Conservation (phyloP, 1,140 invertebrate genomes). For the Psilanteris sp. region DNA sequence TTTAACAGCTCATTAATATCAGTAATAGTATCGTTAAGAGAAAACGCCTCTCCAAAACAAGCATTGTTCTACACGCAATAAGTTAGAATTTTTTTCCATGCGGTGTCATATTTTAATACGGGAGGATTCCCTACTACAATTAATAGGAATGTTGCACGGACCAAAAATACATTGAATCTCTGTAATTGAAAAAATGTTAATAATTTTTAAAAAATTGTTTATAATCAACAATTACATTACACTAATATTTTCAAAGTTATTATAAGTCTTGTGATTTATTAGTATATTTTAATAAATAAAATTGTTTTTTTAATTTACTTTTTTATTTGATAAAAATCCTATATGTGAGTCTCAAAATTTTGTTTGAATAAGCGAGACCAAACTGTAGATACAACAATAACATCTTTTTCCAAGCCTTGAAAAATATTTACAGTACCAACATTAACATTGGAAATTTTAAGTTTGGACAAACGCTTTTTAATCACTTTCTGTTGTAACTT, state of each 20-base stretch:
- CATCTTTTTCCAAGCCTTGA: conserved; percentile 90
- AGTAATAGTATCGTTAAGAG: conserved; percentile 19
- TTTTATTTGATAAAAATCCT: conserved; percentile 86
- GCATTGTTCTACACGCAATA: conserved; percentile 75
- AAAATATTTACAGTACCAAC: conserved; percentile 93
- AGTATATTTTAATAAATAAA: too few species aligned
- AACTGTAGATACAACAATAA: conserved; percentile 91
- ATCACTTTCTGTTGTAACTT: conserved; percentile 83
- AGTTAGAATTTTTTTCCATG: conserved; percentile 82
- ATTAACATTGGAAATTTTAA: conserved; percentile 61
- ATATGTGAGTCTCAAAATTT: conserved; percentile 81
- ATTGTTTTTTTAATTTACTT: too few species aligned
- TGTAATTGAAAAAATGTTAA: too few species aligned
- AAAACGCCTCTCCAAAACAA: conserved; percentile 44
- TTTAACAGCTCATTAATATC: too few species aligned
- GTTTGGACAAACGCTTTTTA: conserved; percentile 75
- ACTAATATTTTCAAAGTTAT: too few species aligned
- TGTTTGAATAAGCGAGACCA: conserved; percentile 80
- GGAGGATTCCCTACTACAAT: conserved; percentile 90
- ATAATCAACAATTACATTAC: too few species aligned
- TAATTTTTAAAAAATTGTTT: too few species aligned
- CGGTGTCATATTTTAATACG: conserved; percentile 82
- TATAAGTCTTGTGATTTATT: too few species aligned
- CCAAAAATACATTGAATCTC: conserved; percentile 92
- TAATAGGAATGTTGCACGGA: conserved; percentile 87